A percentile compares a stretch with the other conserved stretches of the same genome.
These are phyloP conservation scores for Aphodius granarius DNA, from an alignment of 2,888 invertebrate genomes.

Conservation along the genomic window DNA sequence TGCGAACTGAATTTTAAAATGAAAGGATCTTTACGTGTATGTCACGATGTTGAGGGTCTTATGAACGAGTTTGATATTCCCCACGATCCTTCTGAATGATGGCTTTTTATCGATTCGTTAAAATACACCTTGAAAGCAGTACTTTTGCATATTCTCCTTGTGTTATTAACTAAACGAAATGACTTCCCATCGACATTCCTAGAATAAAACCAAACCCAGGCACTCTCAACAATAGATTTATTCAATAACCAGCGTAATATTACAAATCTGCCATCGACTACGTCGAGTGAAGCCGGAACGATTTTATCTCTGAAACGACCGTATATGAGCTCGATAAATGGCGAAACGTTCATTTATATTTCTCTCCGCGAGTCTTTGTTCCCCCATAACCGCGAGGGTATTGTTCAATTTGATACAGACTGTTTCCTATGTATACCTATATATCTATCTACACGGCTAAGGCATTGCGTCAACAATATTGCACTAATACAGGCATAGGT, in stretches of 20 bases:
- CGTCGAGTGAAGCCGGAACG: neutral
- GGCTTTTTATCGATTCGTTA: too few relatives aligned
- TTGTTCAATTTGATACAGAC: neutral
- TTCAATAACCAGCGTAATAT: neutral
- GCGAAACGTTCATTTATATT: neutral
- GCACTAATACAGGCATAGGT: neutral
- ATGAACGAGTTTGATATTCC: too few relatives aligned
- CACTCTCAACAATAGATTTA: neutral
- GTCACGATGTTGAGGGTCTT: too few relatives aligned
- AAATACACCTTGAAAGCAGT: too few relatives aligned
- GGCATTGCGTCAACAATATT: neutral
- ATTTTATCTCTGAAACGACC: neutral
- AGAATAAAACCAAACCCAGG: neutral
- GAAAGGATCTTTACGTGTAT: too few relatives aligned
- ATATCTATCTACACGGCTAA: too few relatives aligned
- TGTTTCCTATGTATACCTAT: neutral
- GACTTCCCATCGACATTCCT: neutral
- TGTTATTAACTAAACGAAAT: neutral
- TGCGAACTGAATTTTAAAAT: too few relatives aligned
- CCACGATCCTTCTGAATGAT: too few relatives aligned
- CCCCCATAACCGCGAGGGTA: neutral
- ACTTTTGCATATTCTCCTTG: neutral
- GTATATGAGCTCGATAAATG: neutral
- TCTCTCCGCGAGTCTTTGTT: neutral
- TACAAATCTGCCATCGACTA: neutral